Evolutionary conservation across 2,888 invertebrate genomes (phyloP), one percentile per base, ranked within the genome.

Genomic region (Itoplectis maculator): DNA sequence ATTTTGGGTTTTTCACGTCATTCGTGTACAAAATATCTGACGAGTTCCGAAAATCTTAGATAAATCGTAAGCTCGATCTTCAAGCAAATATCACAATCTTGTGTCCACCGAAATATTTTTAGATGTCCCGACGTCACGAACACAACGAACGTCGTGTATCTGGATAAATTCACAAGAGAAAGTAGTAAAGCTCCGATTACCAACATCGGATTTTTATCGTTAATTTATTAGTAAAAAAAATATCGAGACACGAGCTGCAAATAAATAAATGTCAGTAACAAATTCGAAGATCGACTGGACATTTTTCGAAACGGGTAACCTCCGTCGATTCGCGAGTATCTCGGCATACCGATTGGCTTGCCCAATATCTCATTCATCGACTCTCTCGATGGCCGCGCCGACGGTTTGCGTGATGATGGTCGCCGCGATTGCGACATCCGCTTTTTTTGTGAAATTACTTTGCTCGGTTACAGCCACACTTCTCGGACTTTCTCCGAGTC

Each of bases 401-500:
- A 15, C 15, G 49, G 49, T 49, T 18, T 49, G 49, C 49, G 15
- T 7, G 51, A 51, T 51, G 51, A 69, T 29, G 49, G 37, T 78
- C 77, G 61, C 42, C 68, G 61, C 40, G 18, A 72, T 88, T 86
- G 78, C 87, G 85, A 86, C 83, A 88, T 61, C 11, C 23, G 15
- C 56, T 59, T 61, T 69, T 75, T 65, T 51, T 49, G 49, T 61
- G 37, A 61, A 73, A 73, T 69, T 77, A 51, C 72, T 79, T 69
- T 23, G 49, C 65, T 73, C 54, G 59, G 37, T 59, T 51, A 74
- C 47, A 23, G n/a, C 59, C 18, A 54, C 75, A 18, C 49, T 68
- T 23, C 20, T 49, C 35, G 18, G n/a, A 73, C 81, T 77, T 81
- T 77, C 72, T 72, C 72, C 59, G 40, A 42, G 37, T 56, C 70